Percentiles rank a stretch among this genome's conserved stretches.
These are phyloP conservation scores for Eristalis pertinax DNA, from an alignment of 2,888 invertebrate species.

Conservation along the genomic window DNA sequence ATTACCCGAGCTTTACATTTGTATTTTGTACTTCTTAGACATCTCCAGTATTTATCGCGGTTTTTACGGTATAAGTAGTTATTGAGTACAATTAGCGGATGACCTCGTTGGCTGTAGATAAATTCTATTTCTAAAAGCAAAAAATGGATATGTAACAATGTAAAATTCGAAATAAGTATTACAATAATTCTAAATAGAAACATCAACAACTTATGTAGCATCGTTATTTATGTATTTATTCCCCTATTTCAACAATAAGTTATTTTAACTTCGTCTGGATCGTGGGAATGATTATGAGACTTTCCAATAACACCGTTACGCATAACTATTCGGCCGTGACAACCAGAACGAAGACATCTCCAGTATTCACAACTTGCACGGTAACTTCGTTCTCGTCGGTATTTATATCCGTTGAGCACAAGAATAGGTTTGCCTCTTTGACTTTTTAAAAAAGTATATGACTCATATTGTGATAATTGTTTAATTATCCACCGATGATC, in stretches of 20 bases:
- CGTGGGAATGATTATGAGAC: slow-evolving; percentile 73
- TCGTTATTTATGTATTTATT: slow-evolving; percentile 26
- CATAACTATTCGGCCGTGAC: slow-evolving; percentile 74
- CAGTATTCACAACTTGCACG: slow-evolving; percentile 72
- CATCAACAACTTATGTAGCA: background rate
- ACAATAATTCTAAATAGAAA: background rate
- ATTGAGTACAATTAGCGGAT: slow-evolving; percentile 76
- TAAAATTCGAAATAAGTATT: background rate
- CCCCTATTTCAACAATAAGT: slow-evolving; percentile 27
- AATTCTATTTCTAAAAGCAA: slow-evolving; percentile 75
- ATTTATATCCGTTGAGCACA: slow-evolving; percentile 64
- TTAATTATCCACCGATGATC: slow-evolving; percentile 16
- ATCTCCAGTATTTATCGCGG: slow-evolving; percentile 77
- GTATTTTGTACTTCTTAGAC: slow-evolving; percentile 76
- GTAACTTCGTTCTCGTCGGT: slow-evolving; percentile 71
- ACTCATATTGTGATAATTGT: slow-evolving; percentile 1
- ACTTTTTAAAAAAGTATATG: slow-evolving; percentile 65
- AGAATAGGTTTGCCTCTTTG: slow-evolving; percentile 74
- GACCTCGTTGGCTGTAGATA: slow-evolving; percentile 77
- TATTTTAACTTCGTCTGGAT: slow-evolving; percentile 38
- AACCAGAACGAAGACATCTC: slow-evolving; percentile 73
- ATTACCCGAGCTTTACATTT: slow-evolving; percentile 77
- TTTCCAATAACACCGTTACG: slow-evolving; percentile 72
- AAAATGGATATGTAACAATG: background rate
- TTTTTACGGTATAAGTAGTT: slow-evolving; percentile 77